Evolutionary conservation across 35 echinoderm and acorn worm species (phyloP), one percentile per base, ranked within the genome.

Genomic region (Patiria miniata): DNA sequence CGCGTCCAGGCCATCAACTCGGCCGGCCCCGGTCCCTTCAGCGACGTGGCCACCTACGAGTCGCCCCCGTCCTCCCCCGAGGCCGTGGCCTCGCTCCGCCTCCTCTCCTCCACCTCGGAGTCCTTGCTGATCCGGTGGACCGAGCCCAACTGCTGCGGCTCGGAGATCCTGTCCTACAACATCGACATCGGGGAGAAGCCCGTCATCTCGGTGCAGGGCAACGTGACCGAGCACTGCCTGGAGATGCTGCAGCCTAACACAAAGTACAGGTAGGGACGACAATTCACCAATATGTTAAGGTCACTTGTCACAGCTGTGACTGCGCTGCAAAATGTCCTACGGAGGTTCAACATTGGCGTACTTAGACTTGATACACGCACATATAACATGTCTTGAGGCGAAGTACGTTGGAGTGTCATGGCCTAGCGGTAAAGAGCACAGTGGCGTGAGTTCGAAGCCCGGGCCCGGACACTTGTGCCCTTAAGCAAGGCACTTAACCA

Each of bases 101-200:
- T 99, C 39, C 77, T 99, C 52, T 94, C 93, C 30, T 92, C 93
- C 82, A 95, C 96, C 50, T 94, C 93, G 2, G 89, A 94, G 82
- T 99, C 93, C 37, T 87, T 99, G 30, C 81, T 89, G 59, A 82
- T 99, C 61, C 86, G 88, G 52, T 99, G 96, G 96, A 85, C 89
- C 14, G 96, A 94, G 87, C 96, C 96, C 77, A 95, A 91, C 52
- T 88, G 94, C 77, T 99, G 89, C 47, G 96, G 96, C 17, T 77
- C 86, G 61, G 96, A 95, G 78, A 99, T 99, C 59, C 86, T 94
- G 32, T 89, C 96, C 40, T 99, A 99, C 61, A 99, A 99, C 81
- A 91, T 99, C 52, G 86, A 94, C 80, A 99, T 95, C 40, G 96
- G 96, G 28, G 91, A 97, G 51, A 89, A 88, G 68, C 89, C 88